Percentiles rank a stretch among this genome's conserved stretches.
phyloP scores from a whole-genome alignment of 1,140 invertebrate genomes.

The Arion vulgaris region DNA sequence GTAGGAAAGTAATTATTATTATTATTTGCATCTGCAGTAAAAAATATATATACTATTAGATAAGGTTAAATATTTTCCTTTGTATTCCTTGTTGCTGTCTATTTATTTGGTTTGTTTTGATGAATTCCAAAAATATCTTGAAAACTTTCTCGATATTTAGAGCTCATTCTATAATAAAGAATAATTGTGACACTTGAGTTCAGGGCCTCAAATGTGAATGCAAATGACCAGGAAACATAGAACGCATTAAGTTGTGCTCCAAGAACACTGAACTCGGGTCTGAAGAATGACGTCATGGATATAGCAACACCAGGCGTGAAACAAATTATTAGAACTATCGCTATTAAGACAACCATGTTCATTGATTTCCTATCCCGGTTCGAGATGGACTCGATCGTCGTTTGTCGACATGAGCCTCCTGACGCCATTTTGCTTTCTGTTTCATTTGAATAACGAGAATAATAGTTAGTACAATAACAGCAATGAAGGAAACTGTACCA shows the following conservation, averaged over 20 bases:
- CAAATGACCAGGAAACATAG: constrained; percentile 25
- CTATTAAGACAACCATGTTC: constrained; percentile 15
- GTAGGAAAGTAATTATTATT: no score
- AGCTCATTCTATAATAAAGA: constrained; percentile 17
- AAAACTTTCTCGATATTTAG: constrained; percentile 18
- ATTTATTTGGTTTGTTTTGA: not conserved
- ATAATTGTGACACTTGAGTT: not conserved
- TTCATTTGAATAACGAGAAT: constrained; percentile 4
- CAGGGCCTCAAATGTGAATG: constrained; percentile 12
- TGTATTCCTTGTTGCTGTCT: not conserved
- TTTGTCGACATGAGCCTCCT: not conserved
- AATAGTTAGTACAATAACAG: not conserved
- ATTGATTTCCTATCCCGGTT: constrained; percentile 2
- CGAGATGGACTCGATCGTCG: not conserved
- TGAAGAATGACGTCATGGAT: not conserved
- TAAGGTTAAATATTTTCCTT: no score
- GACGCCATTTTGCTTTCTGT: constrained; percentile 19
- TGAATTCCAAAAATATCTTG: not conserved
- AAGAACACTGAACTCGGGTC: constrained; percentile 2
- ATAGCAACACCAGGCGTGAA: not conserved
- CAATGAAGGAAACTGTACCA: not conserved
- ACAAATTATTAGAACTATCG: not conserved
- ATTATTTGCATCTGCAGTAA: no score
- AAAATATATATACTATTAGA: no score
- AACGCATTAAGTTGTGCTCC: not conserved